Evolutionary conservation across 2,113 vertebrate genomes (phyloP).

Genomic region (Heterochromis multidens): DNA sequence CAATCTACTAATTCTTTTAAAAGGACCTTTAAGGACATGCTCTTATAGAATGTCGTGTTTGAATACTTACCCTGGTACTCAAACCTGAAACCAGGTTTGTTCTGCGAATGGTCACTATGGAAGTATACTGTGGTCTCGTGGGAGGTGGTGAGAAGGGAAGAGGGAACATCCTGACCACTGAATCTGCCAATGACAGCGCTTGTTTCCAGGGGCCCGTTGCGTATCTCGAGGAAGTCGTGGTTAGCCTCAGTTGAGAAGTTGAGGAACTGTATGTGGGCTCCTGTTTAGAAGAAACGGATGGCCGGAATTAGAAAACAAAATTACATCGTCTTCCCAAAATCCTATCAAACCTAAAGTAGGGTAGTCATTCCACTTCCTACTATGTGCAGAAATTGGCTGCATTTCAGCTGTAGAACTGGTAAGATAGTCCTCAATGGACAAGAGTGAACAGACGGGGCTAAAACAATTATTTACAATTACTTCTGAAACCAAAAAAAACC

Average conservation of each 20-base stretch:
- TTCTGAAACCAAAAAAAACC: not conserved
- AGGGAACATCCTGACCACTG: slow-evolving; percentile 84
- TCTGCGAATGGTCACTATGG: slow-evolving; percentile 97
- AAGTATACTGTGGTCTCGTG: slow-evolving; percentile 94
- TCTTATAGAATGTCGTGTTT: not conserved
- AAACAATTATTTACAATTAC: not conserved
- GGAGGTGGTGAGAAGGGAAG: slow-evolving; percentile 89
- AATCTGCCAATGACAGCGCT: slow-evolving; percentile 91
- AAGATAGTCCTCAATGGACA: not conserved
- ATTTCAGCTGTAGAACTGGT: not conserved
- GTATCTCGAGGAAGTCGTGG: slow-evolving; percentile 94
- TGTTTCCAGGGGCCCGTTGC: slow-evolving; percentile 92
- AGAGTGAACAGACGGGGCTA: not conserved
- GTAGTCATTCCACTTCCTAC: not conserved
- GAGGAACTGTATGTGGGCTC: slow-evolving; percentile 93
- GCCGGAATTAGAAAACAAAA: not conserved
- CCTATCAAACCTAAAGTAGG: not conserved
- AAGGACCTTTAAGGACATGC: not conserved
- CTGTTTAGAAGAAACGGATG: slow-evolving; percentile 58
- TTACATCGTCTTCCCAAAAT: not conserved
- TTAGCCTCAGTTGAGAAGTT: slow-evolving; percentile 98
- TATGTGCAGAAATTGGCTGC: not conserved
- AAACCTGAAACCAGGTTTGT: slow-evolving; percentile 94
- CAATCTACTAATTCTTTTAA: not conserved
- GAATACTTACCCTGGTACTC: slow-evolving; percentile 89